Evolutionary conservation across 2,113 vertebrate species (phyloP).

Genomic region (Holacanthus passer): DNA sequence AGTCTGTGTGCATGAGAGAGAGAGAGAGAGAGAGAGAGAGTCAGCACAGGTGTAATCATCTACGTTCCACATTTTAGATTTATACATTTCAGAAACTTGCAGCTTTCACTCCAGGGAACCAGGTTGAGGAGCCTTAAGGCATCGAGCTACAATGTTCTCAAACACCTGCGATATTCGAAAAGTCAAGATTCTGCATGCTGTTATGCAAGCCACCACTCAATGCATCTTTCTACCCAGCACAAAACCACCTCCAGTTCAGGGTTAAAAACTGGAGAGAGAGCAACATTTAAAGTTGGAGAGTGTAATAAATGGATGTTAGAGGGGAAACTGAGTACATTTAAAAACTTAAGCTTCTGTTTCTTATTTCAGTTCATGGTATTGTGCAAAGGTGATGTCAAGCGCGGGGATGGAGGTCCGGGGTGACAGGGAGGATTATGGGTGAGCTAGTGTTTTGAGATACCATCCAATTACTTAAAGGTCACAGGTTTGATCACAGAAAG

Average conservation of each 20-base stretch:
- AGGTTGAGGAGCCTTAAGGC: slow-evolving; percentile 5
- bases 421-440: slow-evolving; percentile 30
- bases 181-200: not conserved
- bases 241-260: not conserved
- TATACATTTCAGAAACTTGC: not conserved
- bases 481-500: slow-evolving; percentile 65
- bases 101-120: not conserved
- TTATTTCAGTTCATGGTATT: not conserved
- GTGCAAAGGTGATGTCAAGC: not conserved
- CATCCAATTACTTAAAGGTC: slow-evolving; percentile 74
- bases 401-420: not conserved
- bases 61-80: not conserved
- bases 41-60: not conserved
- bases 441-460: slow-evolving; percentile 55
- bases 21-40: not conserved
- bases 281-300: not conserved
- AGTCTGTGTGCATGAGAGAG: not conserved
- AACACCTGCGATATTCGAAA: slow-evolving; percentile 16
- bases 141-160: slow-evolving; percentile 4
- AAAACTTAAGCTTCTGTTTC: not conserved
- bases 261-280: not conserved
- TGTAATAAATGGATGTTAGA: not conserved
- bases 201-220: slow-evolving; percentile 8
- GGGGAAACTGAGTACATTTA: not conserved
- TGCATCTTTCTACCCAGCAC: not conserved